Percentiles rank a stretch among this genome's conserved stretches.
phyloP scores from a whole-genome alignment of 2,888 invertebrate species.

The Andrena bucephala region DNA sequence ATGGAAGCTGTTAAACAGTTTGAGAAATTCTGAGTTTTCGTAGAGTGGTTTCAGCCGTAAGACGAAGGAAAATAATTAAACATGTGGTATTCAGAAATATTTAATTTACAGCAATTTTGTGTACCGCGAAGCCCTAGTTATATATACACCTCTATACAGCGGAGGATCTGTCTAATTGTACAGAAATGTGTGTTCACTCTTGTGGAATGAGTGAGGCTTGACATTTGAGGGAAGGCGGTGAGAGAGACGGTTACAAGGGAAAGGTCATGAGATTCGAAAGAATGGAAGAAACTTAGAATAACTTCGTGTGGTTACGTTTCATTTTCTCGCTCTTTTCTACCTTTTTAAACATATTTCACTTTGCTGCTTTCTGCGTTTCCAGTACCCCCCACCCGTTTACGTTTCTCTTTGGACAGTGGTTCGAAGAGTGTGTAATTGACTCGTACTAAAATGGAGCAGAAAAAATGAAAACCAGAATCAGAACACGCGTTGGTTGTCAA shows the following conservation, averaged over 20 bases:
- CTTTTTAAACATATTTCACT: neutral
- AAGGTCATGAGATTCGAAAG: slow-evolving; percentile 28
- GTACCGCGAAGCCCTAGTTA: slow-evolving; percentile 19
- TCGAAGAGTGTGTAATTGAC: neutral
- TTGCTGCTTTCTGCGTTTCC: neutral
- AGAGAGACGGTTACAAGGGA: slow-evolving; percentile 26
- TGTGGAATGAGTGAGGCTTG: slow-evolving; percentile 7
- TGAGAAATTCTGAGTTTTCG: too few relatives aligned
- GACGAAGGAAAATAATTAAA: neutral
- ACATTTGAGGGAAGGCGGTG: slow-evolving; percentile 32
- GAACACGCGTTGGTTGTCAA: neutral
- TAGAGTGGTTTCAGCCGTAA: neutral
- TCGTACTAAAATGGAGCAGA: neutral
- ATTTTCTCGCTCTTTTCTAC: neutral
- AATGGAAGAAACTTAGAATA: slow-evolving; percentile 24
- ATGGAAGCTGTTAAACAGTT: too few relatives aligned
- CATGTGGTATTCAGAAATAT: slow-evolving; percentile 7
- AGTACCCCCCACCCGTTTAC: neutral
- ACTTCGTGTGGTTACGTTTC: slow-evolving; percentile 22
- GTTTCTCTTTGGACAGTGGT: neutral
- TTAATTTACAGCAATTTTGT: slow-evolving; percentile 12
- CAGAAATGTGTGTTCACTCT: slow-evolving; percentile 19
- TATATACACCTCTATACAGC: slow-evolving; percentile 16
- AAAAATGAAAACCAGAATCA: neutral
- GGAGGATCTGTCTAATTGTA: slow-evolving; percentile 32